These are phyloP conservation scores for Brachirus orientalis DNA, from an alignment of 2,113 vertebrate species.

Conservation along the genomic window DNA sequence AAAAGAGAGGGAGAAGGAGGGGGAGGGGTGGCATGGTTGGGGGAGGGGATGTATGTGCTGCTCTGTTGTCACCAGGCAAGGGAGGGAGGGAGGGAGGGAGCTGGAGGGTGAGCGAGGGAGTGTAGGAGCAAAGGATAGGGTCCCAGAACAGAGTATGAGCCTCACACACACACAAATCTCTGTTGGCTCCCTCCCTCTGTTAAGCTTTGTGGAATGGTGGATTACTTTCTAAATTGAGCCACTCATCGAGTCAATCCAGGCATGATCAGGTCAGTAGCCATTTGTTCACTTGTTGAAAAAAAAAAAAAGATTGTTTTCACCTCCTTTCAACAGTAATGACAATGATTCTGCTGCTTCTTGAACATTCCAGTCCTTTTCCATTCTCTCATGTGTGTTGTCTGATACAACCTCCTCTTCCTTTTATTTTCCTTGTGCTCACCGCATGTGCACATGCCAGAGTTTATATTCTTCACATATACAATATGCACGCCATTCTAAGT, in stretches of 20 bases:
- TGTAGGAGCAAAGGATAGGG: constrained; percentile 61
- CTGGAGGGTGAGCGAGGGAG: constrained; percentile 58
- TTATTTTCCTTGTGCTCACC: background rate
- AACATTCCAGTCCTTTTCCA: constrained; percentile 40
- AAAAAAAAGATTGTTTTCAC: constrained; percentile 7
- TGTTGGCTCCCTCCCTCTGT: constrained; percentile 26
- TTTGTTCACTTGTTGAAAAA: constrained; percentile 10
- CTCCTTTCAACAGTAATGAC: constrained; percentile 16
- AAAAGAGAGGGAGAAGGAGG: constrained; percentile 68
- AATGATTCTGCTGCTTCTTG: constrained; percentile 27
- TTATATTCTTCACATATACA: background rate
- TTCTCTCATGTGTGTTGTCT: background rate
- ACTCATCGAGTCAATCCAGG: constrained; percentile 25
- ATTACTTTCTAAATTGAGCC: constrained; percentile 51
- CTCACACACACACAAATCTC: constrained; percentile 24
- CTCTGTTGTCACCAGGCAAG: constrained; percentile 75
- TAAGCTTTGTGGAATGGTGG: constrained; percentile 53
- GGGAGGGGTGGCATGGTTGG: constrained; percentile 54
- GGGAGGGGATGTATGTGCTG: constrained; percentile 64
- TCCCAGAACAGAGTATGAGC: constrained; percentile 55
- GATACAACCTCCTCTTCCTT: background rate
- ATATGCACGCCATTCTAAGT: background rate
- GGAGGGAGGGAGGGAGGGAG: constrained; percentile 47
- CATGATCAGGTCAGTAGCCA: constrained; percentile 69
- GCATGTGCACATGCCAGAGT: background rate